phyloP scores from a whole-genome alignment of 2,113 vertebrate genomes.

The Lophura nycthemera region DNA sequence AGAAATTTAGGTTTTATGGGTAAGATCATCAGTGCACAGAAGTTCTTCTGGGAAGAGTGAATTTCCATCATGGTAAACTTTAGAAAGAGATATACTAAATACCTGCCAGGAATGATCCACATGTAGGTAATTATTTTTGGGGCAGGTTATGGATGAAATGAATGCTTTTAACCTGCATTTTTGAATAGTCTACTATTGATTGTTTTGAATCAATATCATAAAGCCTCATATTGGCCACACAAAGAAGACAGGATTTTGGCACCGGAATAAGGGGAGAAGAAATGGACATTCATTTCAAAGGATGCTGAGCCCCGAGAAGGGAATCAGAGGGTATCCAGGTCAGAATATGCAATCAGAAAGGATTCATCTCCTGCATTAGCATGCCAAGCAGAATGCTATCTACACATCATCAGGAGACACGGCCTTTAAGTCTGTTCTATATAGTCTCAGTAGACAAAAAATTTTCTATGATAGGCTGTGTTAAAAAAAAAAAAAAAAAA shows the following conservation, averaged over 20 bases:
- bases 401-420: not conserved
- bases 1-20: not conserved
- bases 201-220: not conserved
- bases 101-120: not conserved
- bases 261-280: not conserved
- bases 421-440: not conserved
- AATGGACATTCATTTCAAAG: not conserved
- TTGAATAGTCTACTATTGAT: not conserved
- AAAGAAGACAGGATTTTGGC: not conserved
- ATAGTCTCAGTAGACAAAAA: not conserved
- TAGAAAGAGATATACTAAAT: not conserved
- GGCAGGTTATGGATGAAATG: not conserved
- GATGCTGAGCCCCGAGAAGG: not conserved
- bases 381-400: constrained; percentile 12
- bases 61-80: not conserved
- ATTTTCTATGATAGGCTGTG: not conserved
- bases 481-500: not conserved
- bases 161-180: not conserved
- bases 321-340: not conserved
- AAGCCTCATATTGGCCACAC: not conserved
- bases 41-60: not conserved
- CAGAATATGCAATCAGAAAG: not conserved
- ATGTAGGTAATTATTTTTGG: not conserved
- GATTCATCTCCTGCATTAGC: not conserved
- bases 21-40: not conserved